Percentiles rank a stretch among this genome's conserved stretches.
phyloP scores from a whole-genome alignment of 2,888 invertebrate genomes.

The Heliconius ethilla region DNA sequence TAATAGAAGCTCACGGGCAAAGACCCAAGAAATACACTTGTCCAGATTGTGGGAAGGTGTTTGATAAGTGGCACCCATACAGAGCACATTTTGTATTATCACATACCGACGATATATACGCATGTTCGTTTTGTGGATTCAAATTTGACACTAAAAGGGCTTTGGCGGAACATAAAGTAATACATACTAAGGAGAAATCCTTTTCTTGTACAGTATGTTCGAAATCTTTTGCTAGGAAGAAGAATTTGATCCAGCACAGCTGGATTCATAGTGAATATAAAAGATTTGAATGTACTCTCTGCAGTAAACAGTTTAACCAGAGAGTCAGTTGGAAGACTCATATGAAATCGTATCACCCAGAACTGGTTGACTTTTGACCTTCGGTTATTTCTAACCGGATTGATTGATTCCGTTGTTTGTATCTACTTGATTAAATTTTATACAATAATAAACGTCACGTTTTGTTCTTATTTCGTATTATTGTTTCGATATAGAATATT shows the following conservation, averaged over 20 bases:
- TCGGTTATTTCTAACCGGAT: background rate
- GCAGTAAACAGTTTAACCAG: conserved; percentile 60
- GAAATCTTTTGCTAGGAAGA: conserved; percentile 66
- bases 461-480: background rate
- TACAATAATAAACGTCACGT: background rate
- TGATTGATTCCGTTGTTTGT: background rate
- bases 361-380: conserved; percentile 52
- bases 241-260: conserved; percentile 64
- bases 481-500: background rate
- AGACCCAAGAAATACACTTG: conserved; percentile 51
- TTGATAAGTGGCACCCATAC: conserved; percentile 54
- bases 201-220: conserved; percentile 74
- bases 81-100: conserved; percentile 59
- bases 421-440: background rate
- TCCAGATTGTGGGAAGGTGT: conserved; percentile 50
- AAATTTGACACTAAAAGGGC: conserved; percentile 70
- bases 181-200: conserved; percentile 73
- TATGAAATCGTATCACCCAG: conserved; percentile 68
- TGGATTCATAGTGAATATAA: conserved; percentile 70
- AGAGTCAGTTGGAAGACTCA: conserved; percentile 60
- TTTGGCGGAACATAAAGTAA: conserved; percentile 71
- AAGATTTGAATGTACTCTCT: conserved; percentile 60
- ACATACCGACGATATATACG: conserved; percentile 58
- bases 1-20: conserved; percentile 52
- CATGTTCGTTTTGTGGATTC: conserved; percentile 61